Evolutionary conservation across 2,797 vertebrate genomes (phyloP).

Genomic region (Gallinago nigripennis): DNA sequence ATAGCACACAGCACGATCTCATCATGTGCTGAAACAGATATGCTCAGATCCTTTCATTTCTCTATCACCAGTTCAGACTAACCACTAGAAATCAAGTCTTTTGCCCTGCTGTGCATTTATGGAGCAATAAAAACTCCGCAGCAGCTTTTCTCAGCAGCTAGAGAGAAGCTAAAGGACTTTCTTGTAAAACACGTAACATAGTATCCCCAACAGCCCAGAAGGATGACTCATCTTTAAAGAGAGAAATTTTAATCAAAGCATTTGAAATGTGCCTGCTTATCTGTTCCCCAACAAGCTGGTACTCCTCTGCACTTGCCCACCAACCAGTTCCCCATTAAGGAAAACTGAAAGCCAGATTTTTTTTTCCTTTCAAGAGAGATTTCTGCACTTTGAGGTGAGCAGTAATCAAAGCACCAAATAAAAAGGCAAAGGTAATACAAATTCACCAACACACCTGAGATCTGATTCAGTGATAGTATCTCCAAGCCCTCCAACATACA

Average conservation of each 20-base stretch:
- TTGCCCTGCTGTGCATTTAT: background rate
- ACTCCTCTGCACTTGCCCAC: conserved; percentile 31
- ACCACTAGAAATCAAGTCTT: background rate
- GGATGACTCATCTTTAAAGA: background rate
- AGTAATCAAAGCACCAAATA: background rate
- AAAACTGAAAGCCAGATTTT: background rate
- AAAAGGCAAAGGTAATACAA: background rate
- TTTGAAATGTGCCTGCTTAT: background rate
- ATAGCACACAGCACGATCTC: background rate
- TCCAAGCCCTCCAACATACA: conserved; percentile 95
- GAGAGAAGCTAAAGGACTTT: background rate
- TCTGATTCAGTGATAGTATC: conserved; percentile 95
- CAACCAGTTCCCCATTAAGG: background rate
- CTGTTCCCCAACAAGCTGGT: conserved; percentile 2
- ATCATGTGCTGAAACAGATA: fast-evolving
- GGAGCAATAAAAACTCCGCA: background rate
- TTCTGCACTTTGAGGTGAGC: background rate
- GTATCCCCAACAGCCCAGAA: background rate
- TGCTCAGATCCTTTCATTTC: background rate
- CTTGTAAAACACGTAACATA: background rate
- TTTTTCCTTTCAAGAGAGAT: background rate
- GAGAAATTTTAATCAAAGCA: background rate
- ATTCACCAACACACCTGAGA: conserved; percentile 83
- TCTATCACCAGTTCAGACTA: background rate
- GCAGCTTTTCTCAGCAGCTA: background rate